A percentile compares a stretch with the other conserved stretches of the same genome.
Conservation (phyloP, 1,140 invertebrate genomes). For the Andricus grossulariae region DNA sequence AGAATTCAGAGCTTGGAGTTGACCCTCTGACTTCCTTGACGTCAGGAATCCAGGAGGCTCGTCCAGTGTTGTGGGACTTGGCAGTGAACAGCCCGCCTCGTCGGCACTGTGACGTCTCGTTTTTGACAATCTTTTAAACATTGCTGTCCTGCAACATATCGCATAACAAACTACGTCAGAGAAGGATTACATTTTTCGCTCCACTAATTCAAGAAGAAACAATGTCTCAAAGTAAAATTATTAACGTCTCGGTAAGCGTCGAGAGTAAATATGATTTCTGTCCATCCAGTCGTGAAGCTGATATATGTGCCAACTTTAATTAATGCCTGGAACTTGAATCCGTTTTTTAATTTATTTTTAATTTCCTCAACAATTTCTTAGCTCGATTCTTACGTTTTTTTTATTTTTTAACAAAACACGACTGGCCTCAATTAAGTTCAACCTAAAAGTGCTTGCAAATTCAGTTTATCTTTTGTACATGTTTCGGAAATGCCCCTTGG, state of each 20-base stretch:
- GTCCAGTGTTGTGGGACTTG: slow-evolving; percentile 54
- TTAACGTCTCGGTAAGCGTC: neutral
- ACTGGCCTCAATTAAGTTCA: too few relatives aligned
- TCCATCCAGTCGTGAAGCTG: slow-evolving; percentile 2
- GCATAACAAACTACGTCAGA: neutral
- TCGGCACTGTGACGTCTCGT: slow-evolving; percentile 71
- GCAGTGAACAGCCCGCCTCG: slow-evolving; percentile 59
- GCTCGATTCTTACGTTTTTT: too few relatives aligned
- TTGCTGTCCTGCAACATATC: slow-evolving; percentile 57
- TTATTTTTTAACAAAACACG: too few relatives aligned
- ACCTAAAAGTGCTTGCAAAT: too few relatives aligned
- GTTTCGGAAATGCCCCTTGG: too few relatives aligned
- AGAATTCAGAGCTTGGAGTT: slow-evolving; percentile 58
- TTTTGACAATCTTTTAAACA: slow-evolving; percentile 73
- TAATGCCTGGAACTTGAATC: neutral
- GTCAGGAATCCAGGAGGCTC: slow-evolving; percentile 55
- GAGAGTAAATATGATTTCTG: neutral
- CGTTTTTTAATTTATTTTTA: neutral
- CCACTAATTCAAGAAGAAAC: neutral
- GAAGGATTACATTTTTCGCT: slow-evolving; percentile 6
- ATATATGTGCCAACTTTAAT: neutral
- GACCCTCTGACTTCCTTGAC: slow-evolving; percentile 55
- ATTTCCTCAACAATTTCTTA: neutral
- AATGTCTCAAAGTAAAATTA: neutral
- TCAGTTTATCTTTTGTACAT: too few relatives aligned